These are phyloP conservation scores for Heliangelus exortis DNA, from an alignment of 2,797 vertebrate genomes.

Conservation along the genomic window DNA sequence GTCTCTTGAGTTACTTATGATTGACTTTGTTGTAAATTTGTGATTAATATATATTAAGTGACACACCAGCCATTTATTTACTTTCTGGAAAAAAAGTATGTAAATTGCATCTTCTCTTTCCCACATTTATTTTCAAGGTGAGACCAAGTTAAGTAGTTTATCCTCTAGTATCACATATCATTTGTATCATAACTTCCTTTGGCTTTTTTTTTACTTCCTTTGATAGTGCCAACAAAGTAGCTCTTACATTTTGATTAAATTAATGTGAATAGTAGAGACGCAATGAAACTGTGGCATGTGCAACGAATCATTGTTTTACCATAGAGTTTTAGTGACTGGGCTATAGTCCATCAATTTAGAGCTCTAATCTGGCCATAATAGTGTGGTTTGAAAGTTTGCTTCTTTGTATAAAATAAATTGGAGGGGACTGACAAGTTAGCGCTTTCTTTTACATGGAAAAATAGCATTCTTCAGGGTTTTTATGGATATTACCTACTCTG, in stretches of 20 bases:
- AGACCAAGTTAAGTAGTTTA: not conserved
- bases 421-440: slow-evolving; percentile 22
- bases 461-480: not conserved
- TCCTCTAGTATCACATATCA: not conserved
- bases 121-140: not conserved
- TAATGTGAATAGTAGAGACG: slow-evolving; percentile 51
- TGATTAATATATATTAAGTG: not conserved
- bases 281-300: slow-evolving; percentile 51
- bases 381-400: slow-evolving; percentile 30
- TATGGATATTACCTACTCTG: not conserved
- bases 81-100: not conserved
- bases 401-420: slow-evolving; percentile 51
- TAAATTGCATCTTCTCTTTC: not conserved
- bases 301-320: slow-evolving; percentile 36
- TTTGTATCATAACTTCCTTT: slow-evolving; percentile 19
- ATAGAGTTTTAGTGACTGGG: slow-evolving; percentile 49
- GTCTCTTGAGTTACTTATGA: not conserved
- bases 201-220: slow-evolving; percentile 41
- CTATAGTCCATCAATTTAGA: slow-evolving; percentile 62
- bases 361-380: slow-evolving; percentile 28
- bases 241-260: slow-evolving; percentile 65
- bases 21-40: not conserved
- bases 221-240: slow-evolving; percentile 37
- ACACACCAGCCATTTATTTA: not conserved
- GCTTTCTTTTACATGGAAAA: slow-evolving; percentile 37